phyloP scores from a whole-genome alignment of 2,113 vertebrate genomes.

The Pardalotus punctatus region DNA sequence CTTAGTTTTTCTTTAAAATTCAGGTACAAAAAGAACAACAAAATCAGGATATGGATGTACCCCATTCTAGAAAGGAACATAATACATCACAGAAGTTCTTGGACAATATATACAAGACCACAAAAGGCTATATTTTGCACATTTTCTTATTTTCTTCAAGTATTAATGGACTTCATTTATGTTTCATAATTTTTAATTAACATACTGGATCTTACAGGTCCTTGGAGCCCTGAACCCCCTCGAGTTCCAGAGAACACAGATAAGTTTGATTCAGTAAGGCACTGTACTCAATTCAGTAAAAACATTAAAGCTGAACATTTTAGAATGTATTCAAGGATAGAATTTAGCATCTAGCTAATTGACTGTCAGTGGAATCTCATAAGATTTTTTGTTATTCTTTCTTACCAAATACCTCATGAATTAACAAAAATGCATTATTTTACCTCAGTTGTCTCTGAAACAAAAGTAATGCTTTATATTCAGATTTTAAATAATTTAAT shows the following conservation, averaged over 20 bases:
- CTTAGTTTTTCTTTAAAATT: not conserved
- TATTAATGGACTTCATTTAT: not conserved
- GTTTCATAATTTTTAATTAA: not conserved
- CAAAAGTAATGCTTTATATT: not conserved
- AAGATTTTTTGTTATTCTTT: not conserved
- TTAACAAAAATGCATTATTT: not conserved
- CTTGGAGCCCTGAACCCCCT: not conserved
- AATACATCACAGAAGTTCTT: not conserved
- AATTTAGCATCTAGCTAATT: not conserved
- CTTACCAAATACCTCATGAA: not conserved
- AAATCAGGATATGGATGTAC: not conserved
- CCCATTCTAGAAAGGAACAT: not conserved
- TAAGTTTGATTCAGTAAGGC: not conserved
- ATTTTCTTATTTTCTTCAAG: not conserved
- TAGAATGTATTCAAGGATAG: not conserved
- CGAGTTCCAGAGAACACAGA: not conserved
- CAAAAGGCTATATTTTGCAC: not conserved
- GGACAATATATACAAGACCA: not conserved
- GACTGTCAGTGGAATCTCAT: not conserved
- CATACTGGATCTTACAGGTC: accelerated
- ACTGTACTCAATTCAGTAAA: not conserved
- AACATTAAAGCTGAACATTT: not conserved
- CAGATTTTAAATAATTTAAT: not conserved
- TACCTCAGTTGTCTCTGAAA: not conserved
- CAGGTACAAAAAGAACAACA: not conserved